Evolutionary conservation across 1,140 invertebrate genomes (phyloP).

Genomic region (Hyles euphorbiae): DNA sequence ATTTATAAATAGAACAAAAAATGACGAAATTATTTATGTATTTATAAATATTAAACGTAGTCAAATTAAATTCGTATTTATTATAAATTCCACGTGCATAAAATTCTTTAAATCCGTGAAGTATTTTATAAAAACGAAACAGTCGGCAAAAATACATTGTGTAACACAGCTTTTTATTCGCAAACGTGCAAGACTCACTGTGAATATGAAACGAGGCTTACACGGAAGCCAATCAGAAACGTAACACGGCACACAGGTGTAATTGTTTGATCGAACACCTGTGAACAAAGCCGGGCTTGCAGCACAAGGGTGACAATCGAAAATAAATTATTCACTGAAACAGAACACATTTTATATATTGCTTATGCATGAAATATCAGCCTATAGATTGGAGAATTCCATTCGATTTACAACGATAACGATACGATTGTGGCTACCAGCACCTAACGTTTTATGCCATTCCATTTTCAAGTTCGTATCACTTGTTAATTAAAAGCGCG

Average conservation of each 20-base stretch:
- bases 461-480: conserved; percentile 24
- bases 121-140: background rate
- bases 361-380: conserved; percentile 47
- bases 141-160: background rate
- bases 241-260: conserved; percentile 18
- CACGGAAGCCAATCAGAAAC: conserved; percentile 10
- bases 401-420: conserved; percentile 32
- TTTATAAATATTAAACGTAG: too few relatives aligned
- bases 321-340: conserved; percentile 57
- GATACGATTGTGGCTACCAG: conserved; percentile 30
- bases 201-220: conserved; percentile 10
- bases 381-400: conserved; percentile 18
- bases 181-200: conserved; percentile 5
- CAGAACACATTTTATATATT: conserved; percentile 45
- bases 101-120: too few relatives aligned
- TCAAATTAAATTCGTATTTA: too few relatives aligned
- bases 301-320: conserved; percentile 37
- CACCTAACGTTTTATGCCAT: conserved; percentile 27
- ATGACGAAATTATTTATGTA: too few relatives aligned
- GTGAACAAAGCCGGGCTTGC: conserved; percentile 29
- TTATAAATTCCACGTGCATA: too few relatives aligned
- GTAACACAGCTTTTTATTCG: conserved; percentile 7
- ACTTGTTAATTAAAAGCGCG: conserved; percentile 21
- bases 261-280: conserved; percentile 41
- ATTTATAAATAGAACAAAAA: too few relatives aligned